Conservation (phyloP, 2,113 vertebrate species). For the Bambusicola thoracicus region DNA sequence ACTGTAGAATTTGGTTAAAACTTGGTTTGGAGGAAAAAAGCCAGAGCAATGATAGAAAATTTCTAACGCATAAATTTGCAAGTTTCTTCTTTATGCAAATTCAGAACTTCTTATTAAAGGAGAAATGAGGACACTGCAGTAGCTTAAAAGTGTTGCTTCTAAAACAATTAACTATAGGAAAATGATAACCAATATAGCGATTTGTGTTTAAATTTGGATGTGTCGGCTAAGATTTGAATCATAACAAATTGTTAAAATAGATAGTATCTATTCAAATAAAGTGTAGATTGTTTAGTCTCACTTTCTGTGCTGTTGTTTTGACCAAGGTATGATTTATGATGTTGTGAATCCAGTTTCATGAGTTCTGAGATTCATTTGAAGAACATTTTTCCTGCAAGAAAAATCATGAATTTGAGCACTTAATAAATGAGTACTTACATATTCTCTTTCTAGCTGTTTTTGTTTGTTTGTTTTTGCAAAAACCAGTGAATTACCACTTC, state of each 20-base stretch:
- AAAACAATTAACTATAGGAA: constrained; percentile 15
- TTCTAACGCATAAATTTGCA: background rate
- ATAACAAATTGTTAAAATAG: constrained; percentile 44
- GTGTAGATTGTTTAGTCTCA: constrained; percentile 23
- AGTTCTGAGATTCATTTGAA: constrained; percentile 35
- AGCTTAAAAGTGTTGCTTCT: constrained; percentile 2
- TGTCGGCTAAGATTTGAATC: constrained; percentile 31
- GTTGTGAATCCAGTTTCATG: constrained; percentile 45
- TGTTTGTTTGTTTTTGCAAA: background rate
- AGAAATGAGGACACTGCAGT: background rate
- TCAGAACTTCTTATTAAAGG: background rate
- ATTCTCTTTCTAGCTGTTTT: background rate
- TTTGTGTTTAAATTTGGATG: constrained; percentile 44
- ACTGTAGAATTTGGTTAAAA: background rate
- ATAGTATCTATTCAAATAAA: constrained; percentile 46
- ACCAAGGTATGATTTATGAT: constrained; percentile 34
- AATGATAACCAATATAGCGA: constrained; percentile 1
- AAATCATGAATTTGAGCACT: background rate
- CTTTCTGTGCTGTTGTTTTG: constrained; percentile 41
- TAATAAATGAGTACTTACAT: background rate
- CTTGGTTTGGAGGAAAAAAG: background rate
- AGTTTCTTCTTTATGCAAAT: constrained; percentile 29
- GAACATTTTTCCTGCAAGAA: constrained; percentile 10
- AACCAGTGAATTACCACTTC: background rate
- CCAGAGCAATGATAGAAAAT: background rate